Evolutionary conservation across 2,113 vertebrate species (phyloP), one percentile per base, ranked within the genome.

Genomic region (Montifringilla adamsi): DNA sequence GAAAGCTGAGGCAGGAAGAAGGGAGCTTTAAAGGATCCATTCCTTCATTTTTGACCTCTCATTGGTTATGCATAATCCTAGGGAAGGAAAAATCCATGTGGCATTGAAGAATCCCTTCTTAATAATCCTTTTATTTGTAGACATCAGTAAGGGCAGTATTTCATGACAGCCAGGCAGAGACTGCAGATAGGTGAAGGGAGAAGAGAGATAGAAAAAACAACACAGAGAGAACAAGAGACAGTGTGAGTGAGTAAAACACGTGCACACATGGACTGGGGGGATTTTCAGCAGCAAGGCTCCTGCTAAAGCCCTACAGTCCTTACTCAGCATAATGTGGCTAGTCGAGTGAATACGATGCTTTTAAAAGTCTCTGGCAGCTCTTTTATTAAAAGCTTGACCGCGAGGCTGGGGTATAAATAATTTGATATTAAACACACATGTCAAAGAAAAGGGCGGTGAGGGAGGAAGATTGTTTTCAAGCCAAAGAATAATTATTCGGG

Each of bases 371-470:
- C 91, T 88, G 72, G 94, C 94, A 89, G 89, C 47, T 76, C 81
- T 91, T 91, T 87, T 84, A 95, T 96, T 95, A 95, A 97, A 96
- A 95, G 93, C 73, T 91, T 97, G 96, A 93, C 86, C 46, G 74
- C 14, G 3, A 80, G 84, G 66, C 83, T 94, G 77, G 35, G 67
- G 96, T 94, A 97, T 94, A 96, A 97, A 97, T 96, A 96, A 97
- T 95, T 97, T 86, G 82, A 96, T 97, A 97, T 97, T 96, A 97
- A 97, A 86, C 87, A 89, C 55, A 87, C 92, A 89, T 28, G 86
- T 96, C 94, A 96, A 86, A 89, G 67, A 70, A 64, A 64, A 87
- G 84, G 70, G 86, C 74, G 69, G 21, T 81, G 67, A 83, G 73
- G 72, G 82, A 89, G 41, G 33, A 93, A 95, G 87, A 93, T 94